phyloP scores from a whole-genome alignment of 2,888 invertebrate genomes.

The Cephus spinipes region DNA sequence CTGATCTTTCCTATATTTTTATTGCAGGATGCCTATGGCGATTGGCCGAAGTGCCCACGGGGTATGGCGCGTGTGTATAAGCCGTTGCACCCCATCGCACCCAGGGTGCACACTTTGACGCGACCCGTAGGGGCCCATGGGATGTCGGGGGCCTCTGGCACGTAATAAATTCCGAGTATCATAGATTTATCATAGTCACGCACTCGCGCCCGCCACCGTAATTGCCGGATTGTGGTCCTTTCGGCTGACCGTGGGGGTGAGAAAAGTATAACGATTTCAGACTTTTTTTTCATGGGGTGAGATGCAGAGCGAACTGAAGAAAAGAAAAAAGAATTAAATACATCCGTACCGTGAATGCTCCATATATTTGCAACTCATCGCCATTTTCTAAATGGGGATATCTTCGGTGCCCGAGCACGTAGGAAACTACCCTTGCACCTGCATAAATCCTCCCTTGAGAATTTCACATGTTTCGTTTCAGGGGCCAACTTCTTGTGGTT shows the following conservation, averaged over 20 bases:
- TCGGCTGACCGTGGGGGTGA: slow-evolving; percentile 26
- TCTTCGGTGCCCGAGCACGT: not conserved
- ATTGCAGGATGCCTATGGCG: slow-evolving; percentile 41
- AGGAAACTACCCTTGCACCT: not conserved
- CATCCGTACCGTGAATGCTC: not conserved
- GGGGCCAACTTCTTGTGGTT: too few relatives aligned
- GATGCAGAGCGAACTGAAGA: not conserved
- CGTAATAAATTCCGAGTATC: slow-evolving; percentile 52
- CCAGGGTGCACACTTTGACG: slow-evolving; percentile 12
- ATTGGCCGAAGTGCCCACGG: slow-evolving; percentile 43
- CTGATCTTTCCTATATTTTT: slow-evolving; percentile 47
- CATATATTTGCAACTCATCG: slow-evolving; percentile 6
- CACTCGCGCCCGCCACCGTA: slow-evolving; percentile 48
- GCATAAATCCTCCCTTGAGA: not conserved
- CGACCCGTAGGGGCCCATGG: not conserved
- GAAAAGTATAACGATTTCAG: slow-evolving; percentile 33
- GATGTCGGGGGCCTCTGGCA: slow-evolving; percentile 13
- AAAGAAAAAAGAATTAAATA: not conserved
- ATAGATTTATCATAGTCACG: slow-evolving; percentile 62
- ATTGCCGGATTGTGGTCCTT: slow-evolving; percentile 49
- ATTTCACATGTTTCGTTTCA: too few relatives aligned
- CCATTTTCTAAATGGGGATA: not conserved
- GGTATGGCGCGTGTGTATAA: not conserved
- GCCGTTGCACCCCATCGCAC: slow-evolving; percentile 42
- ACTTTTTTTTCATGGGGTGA: slow-evolving; percentile 10